phyloP scores from a whole-genome alignment of 1,140 invertebrate species.

The Drosophila mayri region DNA sequence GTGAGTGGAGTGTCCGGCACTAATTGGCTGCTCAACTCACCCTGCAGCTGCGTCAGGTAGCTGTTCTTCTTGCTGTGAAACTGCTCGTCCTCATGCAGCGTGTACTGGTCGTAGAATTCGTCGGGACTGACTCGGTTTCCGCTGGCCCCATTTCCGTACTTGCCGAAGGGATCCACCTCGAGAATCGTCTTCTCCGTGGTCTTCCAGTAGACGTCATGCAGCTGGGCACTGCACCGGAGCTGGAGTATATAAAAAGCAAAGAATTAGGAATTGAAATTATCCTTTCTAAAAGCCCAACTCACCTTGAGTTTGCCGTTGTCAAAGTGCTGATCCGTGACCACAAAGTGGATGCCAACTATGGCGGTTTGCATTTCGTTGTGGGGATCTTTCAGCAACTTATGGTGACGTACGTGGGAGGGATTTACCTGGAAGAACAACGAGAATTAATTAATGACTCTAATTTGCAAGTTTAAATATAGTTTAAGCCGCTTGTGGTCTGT shows the following conservation, averaged over 20 bases:
- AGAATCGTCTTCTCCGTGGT: conserved; percentile 86
- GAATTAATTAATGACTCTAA: background rate
- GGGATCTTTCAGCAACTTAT: conserved; percentile 71
- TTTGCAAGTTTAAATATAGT: too few relatives aligned
- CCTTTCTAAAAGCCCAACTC: background rate
- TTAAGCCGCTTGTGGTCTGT: background rate
- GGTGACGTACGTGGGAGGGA: conserved; percentile 77
- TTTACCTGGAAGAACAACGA: conserved; percentile 62
- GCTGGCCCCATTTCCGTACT: conserved; percentile 46
- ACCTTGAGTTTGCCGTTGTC: conserved; percentile 86
- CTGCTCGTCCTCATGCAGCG: conserved; percentile 74
- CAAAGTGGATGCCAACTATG: conserved; percentile 86
- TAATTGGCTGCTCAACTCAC: conserved; percentile 76
- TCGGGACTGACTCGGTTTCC: conserved; percentile 72
- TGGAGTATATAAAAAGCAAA: conserved; percentile 45
- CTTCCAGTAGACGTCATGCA: conserved; percentile 88
- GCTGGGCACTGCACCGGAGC: conserved; percentile 87
- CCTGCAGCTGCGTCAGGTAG: conserved; percentile 82
- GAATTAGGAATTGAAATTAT: background rate
- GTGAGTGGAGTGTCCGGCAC: conserved; percentile 22
- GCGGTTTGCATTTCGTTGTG: conserved; percentile 83
- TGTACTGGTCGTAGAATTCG: conserved; percentile 81
- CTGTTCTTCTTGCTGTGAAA: conserved; percentile 79
- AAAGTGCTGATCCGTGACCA: conserved; percentile 86
- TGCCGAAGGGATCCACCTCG: conserved; percentile 85